Percentiles rank a stretch among this genome's conserved stretches.
Evolutionary conservation across 92 coral and sea anemone genomes (phyloP).

Genomic region (Hydrozoanthus gracilis): DNA sequence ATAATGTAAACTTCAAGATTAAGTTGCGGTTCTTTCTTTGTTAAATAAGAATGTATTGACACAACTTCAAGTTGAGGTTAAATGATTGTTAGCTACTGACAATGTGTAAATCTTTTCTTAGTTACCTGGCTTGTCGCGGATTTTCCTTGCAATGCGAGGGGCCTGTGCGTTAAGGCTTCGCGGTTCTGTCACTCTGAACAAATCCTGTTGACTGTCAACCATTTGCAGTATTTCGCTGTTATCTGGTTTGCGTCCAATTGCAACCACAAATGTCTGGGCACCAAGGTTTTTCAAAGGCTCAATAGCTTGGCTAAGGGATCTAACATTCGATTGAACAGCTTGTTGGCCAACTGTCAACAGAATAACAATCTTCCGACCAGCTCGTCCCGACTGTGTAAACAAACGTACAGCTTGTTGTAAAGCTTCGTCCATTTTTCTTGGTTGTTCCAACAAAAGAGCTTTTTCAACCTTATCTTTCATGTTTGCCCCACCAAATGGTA

Average conservation of each 20-base stretch:
- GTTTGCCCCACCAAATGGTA: conserved; percentile 39
- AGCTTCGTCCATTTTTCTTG: conserved; percentile 71
- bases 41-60: too few relatives aligned
- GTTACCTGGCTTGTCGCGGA: conserved; percentile 41
- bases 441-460: conserved; percentile 46
- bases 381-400: conserved; percentile 56
- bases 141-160: conserved; percentile 19
- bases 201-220: conserved; percentile 53
- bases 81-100: too few relatives aligned
- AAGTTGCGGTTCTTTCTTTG: too few relatives aligned
- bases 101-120: too few relatives aligned
- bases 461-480: conserved; percentile 46
- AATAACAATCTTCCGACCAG: conserved; percentile 62
- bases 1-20: too few relatives aligned
- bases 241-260: conserved; percentile 36
- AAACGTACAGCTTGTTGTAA: conserved; percentile 53
- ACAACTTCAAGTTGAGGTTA: too few relatives aligned
- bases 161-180: conserved; percentile 31
- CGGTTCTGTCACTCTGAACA: conserved; percentile 43
- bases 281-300: conserved; percentile 66
- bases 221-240: conserved; percentile 27
- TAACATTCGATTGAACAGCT: conserved; percentile 35
- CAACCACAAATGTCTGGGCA: conserved; percentile 77
- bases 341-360: conserved; percentile 76
- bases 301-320: conserved; percentile 70